Base-by-base conservation (phyloP, 2,797 vertebrate genomes). In the Salmo trutta region DNA sequence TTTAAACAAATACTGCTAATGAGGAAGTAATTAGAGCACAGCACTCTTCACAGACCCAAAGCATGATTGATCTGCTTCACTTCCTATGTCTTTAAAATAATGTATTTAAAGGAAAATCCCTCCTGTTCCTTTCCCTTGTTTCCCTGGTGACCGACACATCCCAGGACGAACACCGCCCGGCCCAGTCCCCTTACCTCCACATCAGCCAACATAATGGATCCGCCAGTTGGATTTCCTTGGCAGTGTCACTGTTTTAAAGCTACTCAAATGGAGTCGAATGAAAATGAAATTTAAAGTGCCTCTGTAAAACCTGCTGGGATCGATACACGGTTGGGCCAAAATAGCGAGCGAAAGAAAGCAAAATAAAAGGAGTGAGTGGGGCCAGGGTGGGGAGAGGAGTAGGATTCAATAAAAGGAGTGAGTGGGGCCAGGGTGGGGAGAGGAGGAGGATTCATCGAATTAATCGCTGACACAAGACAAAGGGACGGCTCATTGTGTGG, bases 1-100 rank as follows among this genome's bases (percentile, higher is more conserved):
- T 47, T 74, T 74, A 24, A 74, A 79, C 65, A 71, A 74, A 76
- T 77, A 19, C 27, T 31, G 75, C 73, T 77, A 77, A 81, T 62
- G 59, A 65, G 75, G 31, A 62, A 21, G 71, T 74, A 71, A 71
- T 77, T 77, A 77, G 15, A 27, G 27, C 31, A 36, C 33, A 12
- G 67, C 17, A 17, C 67, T 10, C 71, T 47, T 56, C 73, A 65
- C 36, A n/a, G 31, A 29, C 36, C 59, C 77, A 6, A 36, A 19
- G 59, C 71, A 70, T 19, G 8, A 75, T 71, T 71, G 75, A 75
- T 66, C 75, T 47, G 8, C 64, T 51, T 15, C 36, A 24, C 1
- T 47, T 47, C 41, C 10, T 47, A 47, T 47, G 41, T 47, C 41
- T 47, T 47, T 14, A 47, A 47, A 47, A 47, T 41, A 47, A 21